phyloP scores from a whole-genome alignment of 2,113 vertebrate species.

The Ptychochromis oligacanthus region DNA sequence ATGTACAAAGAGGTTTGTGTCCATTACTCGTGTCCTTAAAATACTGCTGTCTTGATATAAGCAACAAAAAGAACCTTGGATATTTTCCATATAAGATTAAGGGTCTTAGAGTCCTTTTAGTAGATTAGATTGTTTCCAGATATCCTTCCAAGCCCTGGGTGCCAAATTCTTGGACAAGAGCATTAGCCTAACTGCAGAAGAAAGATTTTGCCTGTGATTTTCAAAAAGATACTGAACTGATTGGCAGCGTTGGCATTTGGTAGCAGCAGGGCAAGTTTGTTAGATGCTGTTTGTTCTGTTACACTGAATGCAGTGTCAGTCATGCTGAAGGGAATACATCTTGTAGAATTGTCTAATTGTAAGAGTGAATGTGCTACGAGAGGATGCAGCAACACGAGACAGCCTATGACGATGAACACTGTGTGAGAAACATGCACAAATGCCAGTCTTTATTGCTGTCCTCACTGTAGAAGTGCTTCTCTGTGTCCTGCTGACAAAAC shows the following conservation, averaged over 20 bases:
- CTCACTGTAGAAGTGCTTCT: constrained; percentile 18
- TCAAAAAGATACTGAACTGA: constrained; percentile 49
- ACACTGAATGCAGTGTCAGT: constrained; percentile 23
- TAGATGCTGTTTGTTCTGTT: constrained; percentile 28
- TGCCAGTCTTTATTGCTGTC: constrained; percentile 22
- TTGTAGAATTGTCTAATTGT: constrained; percentile 28
- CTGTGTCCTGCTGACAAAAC: constrained; percentile 52
- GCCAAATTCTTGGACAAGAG: constrained; percentile 24
- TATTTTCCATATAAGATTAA: constrained; percentile 51
- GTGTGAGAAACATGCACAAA: background rate
- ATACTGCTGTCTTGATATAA: background rate
- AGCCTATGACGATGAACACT: constrained; percentile 1
- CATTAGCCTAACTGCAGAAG: constrained; percentile 18
- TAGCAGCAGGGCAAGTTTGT: constrained; percentile 35
- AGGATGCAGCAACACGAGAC: constrained; percentile 7
- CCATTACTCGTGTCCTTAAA: background rate
- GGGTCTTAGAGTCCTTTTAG: constrained; percentile 31
- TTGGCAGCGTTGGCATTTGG: constrained; percentile 64
- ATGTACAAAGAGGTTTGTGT: background rate
- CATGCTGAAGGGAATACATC: background rate
- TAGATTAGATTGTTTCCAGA: constrained; percentile 64
- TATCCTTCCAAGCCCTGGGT: constrained; percentile 47
- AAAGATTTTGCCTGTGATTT: constrained; percentile 49
- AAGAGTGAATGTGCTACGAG: constrained; percentile 13
- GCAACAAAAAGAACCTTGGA: constrained; percentile 23